Evolutionary conservation across 2,888 invertebrate genomes (phyloP), one percentile per base, ranked within the genome.

Genomic region (Sinodicranocentrus sp.): DNA sequence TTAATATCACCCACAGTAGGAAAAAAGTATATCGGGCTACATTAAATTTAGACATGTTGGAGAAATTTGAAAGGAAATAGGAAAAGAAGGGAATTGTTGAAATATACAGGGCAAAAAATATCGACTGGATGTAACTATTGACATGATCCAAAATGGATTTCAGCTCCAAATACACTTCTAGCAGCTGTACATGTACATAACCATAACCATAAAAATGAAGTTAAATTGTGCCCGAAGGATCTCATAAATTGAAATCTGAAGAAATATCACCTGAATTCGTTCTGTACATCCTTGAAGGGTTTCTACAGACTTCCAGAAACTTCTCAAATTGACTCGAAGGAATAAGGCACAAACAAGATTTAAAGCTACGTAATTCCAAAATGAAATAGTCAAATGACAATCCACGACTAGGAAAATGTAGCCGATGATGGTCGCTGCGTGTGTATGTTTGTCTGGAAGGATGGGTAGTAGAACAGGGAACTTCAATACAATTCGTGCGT

Each of bases 141-240:
- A 76, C 21, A 21, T n/a, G 10, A 0, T 52, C 19, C 10, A 76
- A 0, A 1, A 76, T 6, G 1, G 21, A 3, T 25, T 65, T 76
- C 19, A 76, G 19, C 8, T 63, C 28, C 65, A 65, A 10, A 28
- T 76, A 76, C 21, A 65, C 75, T 21, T 65, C 52, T n/a, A 33
- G 52, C n/a, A 73, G n/a, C 73, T 73, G 26, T 8, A 61, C 61
- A 44, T 15, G 2, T 15, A 5, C 10, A 54, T 3, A 39, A 39
- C 2, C 48, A 3, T 10, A 10, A 15, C 10, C 33, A 48, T 15
- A 3, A 48, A 10, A n/a, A 10, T 48, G n/a, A 48, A 48, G n/a
- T 48, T 48, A 10, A n/a, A n/a, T n/a, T n/a, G n/a, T n/a, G n/a
- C n/a, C n/a, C n/a, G n/a, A 48, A n/a, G n/a, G 2, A 48, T 10